Base-by-base conservation (phyloP, 2,113 vertebrate genomes). In the Panurus biarmicus region DNA sequence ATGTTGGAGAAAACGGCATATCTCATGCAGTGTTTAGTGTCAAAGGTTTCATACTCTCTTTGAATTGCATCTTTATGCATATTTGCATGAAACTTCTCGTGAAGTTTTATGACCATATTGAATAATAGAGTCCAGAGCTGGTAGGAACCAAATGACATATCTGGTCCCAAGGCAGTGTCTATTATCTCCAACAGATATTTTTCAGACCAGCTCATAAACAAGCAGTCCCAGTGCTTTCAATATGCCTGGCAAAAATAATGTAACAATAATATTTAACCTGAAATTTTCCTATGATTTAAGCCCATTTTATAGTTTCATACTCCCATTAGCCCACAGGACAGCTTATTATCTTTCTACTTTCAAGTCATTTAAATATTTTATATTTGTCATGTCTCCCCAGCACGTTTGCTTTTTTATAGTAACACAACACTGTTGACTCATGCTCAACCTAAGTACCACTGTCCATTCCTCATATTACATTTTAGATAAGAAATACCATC, bases 401-500 rank as follows among this genome's bases (percentile, higher is more conserved):
- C 21, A 91, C 3, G 3, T 82, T 91, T 77, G 45, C 29, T 87
- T 87, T 94, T 89, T 76, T 79, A 89, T 62, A 90, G 85, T 75
- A 87, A 66, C 67, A 65, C 11, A 87, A 62, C 35, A 62, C 33
- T 89, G 82, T 76, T 91, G 87, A 89, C 71, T 91, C 78, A 87
- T 53, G 47, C 47, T 91, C 76, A 90, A 91, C 71, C 50, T 70
- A 60, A 87, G 78, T 40, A 89, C 28, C 42, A 40, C 50, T 61
- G 69, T 82, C 71, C 71, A 90, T 79, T 85, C 82, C 75, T 91
- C 82, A 70, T 26, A 64, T 51, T 70, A 79, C 11, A 10, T 57
- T 95, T 89, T 60, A 90, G 70, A 44, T 79, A 94, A 78, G 78
- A 87, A 96, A 94, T 64, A 79, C 18, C 45, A 87, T 35, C 62